A percentile compares a stretch with the other conserved stretches of the same genome.
Conservation (phyloP, 2,888 invertebrate species). For the Penaeus monodon region DNA sequence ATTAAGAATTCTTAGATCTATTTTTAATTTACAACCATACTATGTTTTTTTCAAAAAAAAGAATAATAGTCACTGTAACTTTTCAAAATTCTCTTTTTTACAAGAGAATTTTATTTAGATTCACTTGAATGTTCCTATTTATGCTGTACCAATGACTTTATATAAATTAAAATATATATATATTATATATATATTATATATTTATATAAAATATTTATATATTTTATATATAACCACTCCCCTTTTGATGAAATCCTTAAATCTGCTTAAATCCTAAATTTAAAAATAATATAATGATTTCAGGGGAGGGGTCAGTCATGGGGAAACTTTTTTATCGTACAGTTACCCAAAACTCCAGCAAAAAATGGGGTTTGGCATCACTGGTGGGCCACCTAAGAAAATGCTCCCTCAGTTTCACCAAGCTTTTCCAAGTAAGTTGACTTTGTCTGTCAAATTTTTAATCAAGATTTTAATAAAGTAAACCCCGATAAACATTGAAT, state of each 20-base stretch:
- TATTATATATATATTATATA: too few relatives aligned
- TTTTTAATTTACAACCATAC: background rate
- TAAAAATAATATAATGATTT: background rate
- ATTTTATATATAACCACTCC: too few relatives aligned
- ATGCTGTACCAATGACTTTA: too few relatives aligned
- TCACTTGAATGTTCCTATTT: too few relatives aligned
- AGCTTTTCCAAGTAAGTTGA: slow-evolving; percentile 52
- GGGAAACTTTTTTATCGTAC: slow-evolving; percentile 63
- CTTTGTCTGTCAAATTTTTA: background rate
- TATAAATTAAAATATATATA: too few relatives aligned
- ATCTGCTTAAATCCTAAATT: too few relatives aligned
- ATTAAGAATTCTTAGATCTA: background rate
- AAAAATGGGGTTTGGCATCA: slow-evolving; percentile 57
- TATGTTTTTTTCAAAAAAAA: background rate
- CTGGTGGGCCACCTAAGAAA: slow-evolving; percentile 33
- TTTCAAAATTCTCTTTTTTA: background rate
- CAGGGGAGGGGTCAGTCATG: slow-evolving; percentile 51
- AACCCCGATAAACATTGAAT: too few relatives aligned
- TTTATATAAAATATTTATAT: too few relatives aligned
- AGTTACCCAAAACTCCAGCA: slow-evolving; percentile 55
- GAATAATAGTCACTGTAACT: background rate
- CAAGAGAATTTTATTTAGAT: too few relatives aligned
- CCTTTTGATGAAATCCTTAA: too few relatives aligned
- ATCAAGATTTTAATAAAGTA: too few relatives aligned
- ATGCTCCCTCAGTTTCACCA: slow-evolving; percentile 44